Evolutionary conservation across 2,113 vertebrate species (phyloP), one percentile per base, ranked within the genome.

Genomic region (Cyphomyrus plagiostoma): DNA sequence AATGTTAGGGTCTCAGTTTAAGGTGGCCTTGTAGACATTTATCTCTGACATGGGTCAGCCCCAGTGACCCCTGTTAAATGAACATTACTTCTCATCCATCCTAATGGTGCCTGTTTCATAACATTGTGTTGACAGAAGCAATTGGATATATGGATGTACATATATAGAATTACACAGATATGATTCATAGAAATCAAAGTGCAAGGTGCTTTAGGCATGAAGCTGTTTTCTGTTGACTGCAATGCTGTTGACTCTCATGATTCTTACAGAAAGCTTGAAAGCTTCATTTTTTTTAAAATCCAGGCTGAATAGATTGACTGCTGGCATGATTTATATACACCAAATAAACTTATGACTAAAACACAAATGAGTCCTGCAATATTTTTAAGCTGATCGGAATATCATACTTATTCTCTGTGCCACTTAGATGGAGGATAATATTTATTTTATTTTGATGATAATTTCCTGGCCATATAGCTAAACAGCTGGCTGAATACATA

Each of bases 41-140:
- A 80, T 35, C 35, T 80, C 15, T 42, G 74, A 80, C 35, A 42
- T 80, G 35, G 74, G 35, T 80, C 35, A 80, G 17, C 35, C 35
- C 15, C 15, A 2, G 74, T 42, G 62, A 35, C 74, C 35, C 7
- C 35, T 39, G 13, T 42, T 42, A 80, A 42, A 80, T 35, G 15
- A 80, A 80, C 13, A 80, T 42, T 42, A 80, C 35, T 80, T 80
- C 74, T 80, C 74, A 80, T 42, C 35, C 15, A 80, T 80, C 30
- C 70, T 77, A 77, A 77, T 77, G 70, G 23, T 10, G 58, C 58
- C 74, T 80, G 74, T 80, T 80, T 80, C 74, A 42, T 80, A 80
- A 42, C 35, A 80, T 80, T 19, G 35, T 80, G 15, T 80, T 80
- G 74, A 80, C 74, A 80, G 30, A 80, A 80, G 30, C 35, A 42